Conservation (phyloP, 2,797 vertebrate species). For the Spinus pinus region DNA sequence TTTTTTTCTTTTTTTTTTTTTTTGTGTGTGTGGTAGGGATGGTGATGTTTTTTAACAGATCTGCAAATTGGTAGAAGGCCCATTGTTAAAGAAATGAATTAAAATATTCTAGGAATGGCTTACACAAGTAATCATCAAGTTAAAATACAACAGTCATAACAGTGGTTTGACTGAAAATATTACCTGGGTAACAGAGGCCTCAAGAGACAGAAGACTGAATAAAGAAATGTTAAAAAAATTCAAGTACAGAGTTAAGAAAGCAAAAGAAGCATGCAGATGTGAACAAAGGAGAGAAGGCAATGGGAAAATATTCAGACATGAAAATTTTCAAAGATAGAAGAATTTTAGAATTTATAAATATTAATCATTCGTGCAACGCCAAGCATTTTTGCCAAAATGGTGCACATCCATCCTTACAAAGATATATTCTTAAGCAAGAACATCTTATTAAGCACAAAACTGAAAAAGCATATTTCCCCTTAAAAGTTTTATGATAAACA, state of each 20-base stretch:
- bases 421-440: neutral
- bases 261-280: neutral
- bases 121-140: neutral
- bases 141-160: neutral
- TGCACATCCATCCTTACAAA: neutral
- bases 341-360: neutral
- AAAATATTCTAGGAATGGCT: neutral
- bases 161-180: neutral
- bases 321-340: neutral
- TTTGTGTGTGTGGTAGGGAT: neutral
- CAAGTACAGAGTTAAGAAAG: neutral
- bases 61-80: conserved; percentile 4
- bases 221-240: neutral
- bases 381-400: neutral
- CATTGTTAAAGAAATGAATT: neutral
- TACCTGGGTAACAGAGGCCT: neutral
- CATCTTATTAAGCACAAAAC: neutral
- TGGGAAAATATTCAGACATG: neutral
- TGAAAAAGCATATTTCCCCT: neutral
- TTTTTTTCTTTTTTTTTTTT: neutral
- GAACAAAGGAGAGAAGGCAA: neutral
- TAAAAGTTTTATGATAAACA: neutral
- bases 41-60: neutral
- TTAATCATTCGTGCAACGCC: neutral
- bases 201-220: neutral